phyloP scores from a whole-genome alignment of 2,113 vertebrate genomes.

The Theristicus caerulescens region DNA sequence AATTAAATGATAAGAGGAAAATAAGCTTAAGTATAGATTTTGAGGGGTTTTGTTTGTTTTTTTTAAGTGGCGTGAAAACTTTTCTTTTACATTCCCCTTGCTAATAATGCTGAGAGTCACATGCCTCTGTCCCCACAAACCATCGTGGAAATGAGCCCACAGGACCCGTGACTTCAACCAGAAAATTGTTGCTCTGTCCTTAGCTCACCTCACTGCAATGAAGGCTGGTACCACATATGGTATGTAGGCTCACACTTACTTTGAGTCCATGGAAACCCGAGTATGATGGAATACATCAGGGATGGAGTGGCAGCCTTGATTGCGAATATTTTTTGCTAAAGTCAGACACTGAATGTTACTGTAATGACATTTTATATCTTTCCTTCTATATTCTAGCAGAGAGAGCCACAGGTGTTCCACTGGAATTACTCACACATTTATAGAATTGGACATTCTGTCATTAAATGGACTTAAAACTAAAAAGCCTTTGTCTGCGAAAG shows the following conservation, averaged over 20 bases:
- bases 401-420: constrained; percentile 96
- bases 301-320: constrained; percentile 49
- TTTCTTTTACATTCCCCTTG: not conserved
- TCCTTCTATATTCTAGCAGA: constrained; percentile 40
- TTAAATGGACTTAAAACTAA: constrained; percentile 98
- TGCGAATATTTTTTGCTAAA: constrained; percentile 40
- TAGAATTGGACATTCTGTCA: constrained; percentile 93
- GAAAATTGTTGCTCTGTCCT: constrained; percentile 23
- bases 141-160: not conserved
- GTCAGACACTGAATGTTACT: constrained; percentile 37
- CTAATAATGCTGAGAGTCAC: not conserved
- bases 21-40: not conserved
- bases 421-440: constrained; percentile 97
- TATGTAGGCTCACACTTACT: constrained; percentile 20
- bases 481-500: constrained; percentile 85
- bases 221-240: constrained; percentile 3
- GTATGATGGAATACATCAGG: constrained; percentile 12
- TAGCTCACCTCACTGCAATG: constrained; percentile 9
- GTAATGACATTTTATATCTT: constrained; percentile 69
- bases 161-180: constrained; percentile 9
- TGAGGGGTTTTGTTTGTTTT: not conserved
- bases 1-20: not conserved
- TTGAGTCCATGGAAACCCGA: constrained; percentile 1
- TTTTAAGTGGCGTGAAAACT: not conserved
- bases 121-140: constrained; percentile 30